Conservation (phyloP, 2,797 vertebrate genomes). For the Strix occidentalis region DNA sequence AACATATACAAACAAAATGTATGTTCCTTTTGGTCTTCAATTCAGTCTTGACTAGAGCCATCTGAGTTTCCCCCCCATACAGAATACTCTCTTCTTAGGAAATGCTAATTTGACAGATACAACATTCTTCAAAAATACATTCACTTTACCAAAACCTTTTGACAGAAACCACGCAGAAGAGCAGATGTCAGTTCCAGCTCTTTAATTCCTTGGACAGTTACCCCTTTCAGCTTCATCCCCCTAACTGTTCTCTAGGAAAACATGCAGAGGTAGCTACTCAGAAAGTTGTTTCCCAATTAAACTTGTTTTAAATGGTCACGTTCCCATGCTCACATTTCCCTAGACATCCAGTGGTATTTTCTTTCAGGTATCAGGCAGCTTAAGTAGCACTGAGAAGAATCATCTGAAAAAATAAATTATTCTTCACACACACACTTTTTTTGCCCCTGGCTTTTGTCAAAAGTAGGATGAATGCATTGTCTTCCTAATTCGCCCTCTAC, state of each 20-base stretch:
- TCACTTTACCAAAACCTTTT: neutral
- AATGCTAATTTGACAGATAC: neutral
- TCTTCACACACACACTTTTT: neutral
- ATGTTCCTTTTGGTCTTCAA: neutral
- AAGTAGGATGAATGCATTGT: neutral
- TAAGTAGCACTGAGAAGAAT: neutral
- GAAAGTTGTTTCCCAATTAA: neutral
- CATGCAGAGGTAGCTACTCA: neutral
- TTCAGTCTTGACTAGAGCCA: neutral
- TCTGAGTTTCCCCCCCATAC: neutral
- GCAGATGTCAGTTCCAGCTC: neutral
- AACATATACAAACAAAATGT: neutral
- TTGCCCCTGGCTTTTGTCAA: neutral
- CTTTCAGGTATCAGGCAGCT: neutral
- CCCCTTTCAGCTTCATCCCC: neutral
- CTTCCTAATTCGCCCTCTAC: neutral
- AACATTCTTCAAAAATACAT: neutral
- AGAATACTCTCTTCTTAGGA: neutral
- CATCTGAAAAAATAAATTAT: neutral
- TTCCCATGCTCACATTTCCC: neutral
- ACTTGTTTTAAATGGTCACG: neutral
- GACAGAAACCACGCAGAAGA: neutral
- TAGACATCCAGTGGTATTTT: neutral
- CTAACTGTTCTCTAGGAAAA: neutral
- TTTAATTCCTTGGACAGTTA: neutral